Base-by-base conservation (phyloP, 64 coral and sea anemone genomes). In the Platygyra sinensis region DNA sequence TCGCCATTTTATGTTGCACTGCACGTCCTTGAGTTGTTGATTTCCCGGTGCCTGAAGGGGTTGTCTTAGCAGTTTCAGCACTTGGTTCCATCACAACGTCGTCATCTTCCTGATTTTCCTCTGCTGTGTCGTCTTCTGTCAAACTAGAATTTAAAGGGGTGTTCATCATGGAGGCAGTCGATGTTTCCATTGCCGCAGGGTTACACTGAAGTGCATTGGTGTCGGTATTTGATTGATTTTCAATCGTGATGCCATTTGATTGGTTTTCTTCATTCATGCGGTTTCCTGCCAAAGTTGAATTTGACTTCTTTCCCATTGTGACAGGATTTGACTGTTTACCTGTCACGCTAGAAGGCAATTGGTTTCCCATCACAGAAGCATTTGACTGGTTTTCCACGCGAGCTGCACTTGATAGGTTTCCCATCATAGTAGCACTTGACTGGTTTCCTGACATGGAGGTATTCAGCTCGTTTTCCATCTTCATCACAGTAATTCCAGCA, bases 1-100 rank as follows among this genome's bases (percentile, higher is more conserved):
- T 83, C 9, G 80, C 80, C 61, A 83, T 83, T 62, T 65, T 55
- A 67, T 39, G 80, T 24, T 83, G 80, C 18, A 83, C 22, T 33
- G 15, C 54, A 57, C 54, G 54, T 12, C 59, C 55, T 61, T 83
- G 80, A 24, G 28, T 29, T 6, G 80, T 22, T 24, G 80, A 65
- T 30, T 65, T 83, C 5, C 79, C 79, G 7, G 10, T 29, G 9
- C 38, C 24, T 10, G 22, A 69, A 25, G 54, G 15, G 65, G 24
- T 69, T 7, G 9, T 25, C 22, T 24, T 25, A 11, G 65, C 25
- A n/a, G 22, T 69, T 69, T 69, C 65, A 22, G 22, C 25, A 2
- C 65, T 27, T 69, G 22, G 65, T 69, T 69, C 65, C 65, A 69
- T 69, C 65, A 27, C 65, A 1, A 25, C 10, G 25, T 69, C 65